Percentiles rank a stretch among this genome's conserved stretches.
phyloP scores from a whole-genome alignment of 2,113 vertebrate genomes.

The Periophthalmus modestus region DNA sequence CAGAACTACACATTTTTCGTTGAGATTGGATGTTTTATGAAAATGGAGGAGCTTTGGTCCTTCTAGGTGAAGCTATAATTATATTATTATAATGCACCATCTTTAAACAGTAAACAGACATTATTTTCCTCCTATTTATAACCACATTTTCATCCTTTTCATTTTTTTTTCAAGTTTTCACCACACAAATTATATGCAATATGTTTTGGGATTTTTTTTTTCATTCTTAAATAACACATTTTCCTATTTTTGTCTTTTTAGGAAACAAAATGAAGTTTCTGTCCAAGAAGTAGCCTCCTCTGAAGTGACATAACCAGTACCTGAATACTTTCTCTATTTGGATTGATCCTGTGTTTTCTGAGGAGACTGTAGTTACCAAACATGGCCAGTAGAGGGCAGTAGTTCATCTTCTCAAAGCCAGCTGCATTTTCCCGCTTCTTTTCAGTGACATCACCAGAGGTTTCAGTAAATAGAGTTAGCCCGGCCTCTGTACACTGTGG shows the following conservation, averaged over 20 bases:
- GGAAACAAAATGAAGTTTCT: slow-evolving; percentile 78
- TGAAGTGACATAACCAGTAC: not conserved
- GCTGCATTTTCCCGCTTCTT: slow-evolving; percentile 6
- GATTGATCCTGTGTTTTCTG: too few relatives aligned
- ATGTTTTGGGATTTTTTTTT: not conserved
- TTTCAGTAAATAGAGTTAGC: slow-evolving; percentile 31
- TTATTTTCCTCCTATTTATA: too few relatives aligned
- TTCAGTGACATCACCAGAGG: slow-evolving; percentile 12
- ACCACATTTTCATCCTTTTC: too few relatives aligned
- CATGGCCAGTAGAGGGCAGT: slow-evolving; percentile 60
- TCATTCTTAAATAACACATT: not conserved
- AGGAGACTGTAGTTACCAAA: too few relatives aligned
- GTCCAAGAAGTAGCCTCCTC: slow-evolving; percentile 67
- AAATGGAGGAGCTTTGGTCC: too few relatives aligned
- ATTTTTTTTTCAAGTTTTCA: too few relatives aligned
- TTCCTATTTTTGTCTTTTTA: slow-evolving; percentile 24
- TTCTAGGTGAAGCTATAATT: too few relatives aligned
- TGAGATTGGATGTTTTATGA: too few relatives aligned
- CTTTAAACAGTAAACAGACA: too few relatives aligned
- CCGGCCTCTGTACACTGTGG: slow-evolving; percentile 10
- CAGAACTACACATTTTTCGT: too few relatives aligned
- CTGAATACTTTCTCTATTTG: not conserved
- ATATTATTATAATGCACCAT: too few relatives aligned
- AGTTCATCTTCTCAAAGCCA: slow-evolving; percentile 29
- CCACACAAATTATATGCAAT: too few relatives aligned